phyloP scores from a whole-genome alignment of 1,140 invertebrate genomes.

The Euglossa dilemma region DNA sequence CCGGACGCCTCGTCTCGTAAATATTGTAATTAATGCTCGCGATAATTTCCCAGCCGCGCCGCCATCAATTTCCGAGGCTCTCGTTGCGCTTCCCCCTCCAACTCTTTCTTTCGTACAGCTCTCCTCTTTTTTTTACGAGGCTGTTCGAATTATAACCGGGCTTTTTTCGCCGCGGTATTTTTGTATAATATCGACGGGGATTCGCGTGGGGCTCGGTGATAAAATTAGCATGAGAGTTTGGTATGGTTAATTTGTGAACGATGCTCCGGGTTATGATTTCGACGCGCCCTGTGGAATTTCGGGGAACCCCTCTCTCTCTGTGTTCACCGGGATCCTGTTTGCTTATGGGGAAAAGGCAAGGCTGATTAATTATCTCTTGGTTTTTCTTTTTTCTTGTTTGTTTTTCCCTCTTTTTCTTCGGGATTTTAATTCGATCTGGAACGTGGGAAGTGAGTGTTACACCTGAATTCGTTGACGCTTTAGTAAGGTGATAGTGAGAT shows the following conservation, averaged over 20 bases:
- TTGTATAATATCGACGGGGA: background rate
- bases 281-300: background rate
- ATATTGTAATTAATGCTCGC: slow-evolving; percentile 46
- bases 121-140: slow-evolving; percentile 1
- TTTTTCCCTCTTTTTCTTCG: too few relatives aligned
- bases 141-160: background rate
- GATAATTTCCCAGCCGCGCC: slow-evolving; percentile 22
- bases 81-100: too few relatives aligned
- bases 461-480: too few relatives aligned
- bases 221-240: background rate
- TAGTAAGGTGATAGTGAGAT: too few relatives aligned
- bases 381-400: too few relatives aligned
- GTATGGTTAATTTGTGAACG: background rate
- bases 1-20: slow-evolving; percentile 9
- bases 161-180: background rate
- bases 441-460: too few relatives aligned
- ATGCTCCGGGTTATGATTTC: background rate
- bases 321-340: too few relatives aligned
- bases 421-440: too few relatives aligned
- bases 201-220: background rate
- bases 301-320: background rate
- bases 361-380: too few relatives aligned
- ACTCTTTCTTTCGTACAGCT: background rate
- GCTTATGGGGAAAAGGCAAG: too few relatives aligned
- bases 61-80: slow-evolving; percentile 5